phyloP scores from a whole-genome alignment of 2,888 invertebrate genomes.

The Caprella mutica region DNA sequence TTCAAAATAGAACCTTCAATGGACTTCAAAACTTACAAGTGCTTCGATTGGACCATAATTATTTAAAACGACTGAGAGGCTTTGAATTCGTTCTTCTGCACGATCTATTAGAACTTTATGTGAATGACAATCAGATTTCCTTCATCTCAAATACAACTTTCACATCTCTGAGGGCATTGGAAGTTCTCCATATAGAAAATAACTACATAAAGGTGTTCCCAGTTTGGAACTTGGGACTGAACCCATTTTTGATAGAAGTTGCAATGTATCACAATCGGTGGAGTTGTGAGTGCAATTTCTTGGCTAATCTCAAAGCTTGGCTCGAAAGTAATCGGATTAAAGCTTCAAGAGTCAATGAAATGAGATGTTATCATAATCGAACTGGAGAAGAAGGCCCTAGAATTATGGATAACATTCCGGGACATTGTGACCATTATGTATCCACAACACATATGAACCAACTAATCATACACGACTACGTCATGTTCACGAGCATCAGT shows the following conservation, averaged over 20 bases:
- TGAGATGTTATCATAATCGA: slow-evolving; percentile 26
- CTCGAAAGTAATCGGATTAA: slow-evolving; percentile 56
- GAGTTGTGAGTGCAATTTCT: slow-evolving; percentile 79
- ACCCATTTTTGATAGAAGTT: slow-evolving; percentile 75
- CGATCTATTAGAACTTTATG: slow-evolving; percentile 69
- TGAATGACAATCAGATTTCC: slow-evolving; percentile 71
- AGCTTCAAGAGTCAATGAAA: neutral
- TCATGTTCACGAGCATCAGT: slow-evolving; percentile 59
- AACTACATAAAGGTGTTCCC: slow-evolving; percentile 70
- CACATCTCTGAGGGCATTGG: slow-evolving; percentile 63
- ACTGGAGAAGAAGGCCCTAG: slow-evolving; percentile 18
- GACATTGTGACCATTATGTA: slow-evolving; percentile 25
- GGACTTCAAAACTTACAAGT: slow-evolving; percentile 66
- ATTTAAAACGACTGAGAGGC: slow-evolving; percentile 63
- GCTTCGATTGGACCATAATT: slow-evolving; percentile 77
- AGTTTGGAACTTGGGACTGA: slow-evolving; percentile 70
- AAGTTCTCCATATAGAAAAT: slow-evolving; percentile 71
- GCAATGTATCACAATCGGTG: slow-evolving; percentile 73
- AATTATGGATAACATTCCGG: slow-evolving; percentile 22
- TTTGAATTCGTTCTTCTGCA: slow-evolving; percentile 71
- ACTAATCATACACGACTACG: slow-evolving; percentile 53
- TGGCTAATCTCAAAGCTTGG: slow-evolving; percentile 63
- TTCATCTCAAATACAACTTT: slow-evolving; percentile 78
- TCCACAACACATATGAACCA: slow-evolving; percentile 30
- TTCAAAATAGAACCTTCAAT: slow-evolving; percentile 82